Evolutionary conservation across 2,888 invertebrate species (phyloP).

Genomic region (Drosophila conformis): DNA sequence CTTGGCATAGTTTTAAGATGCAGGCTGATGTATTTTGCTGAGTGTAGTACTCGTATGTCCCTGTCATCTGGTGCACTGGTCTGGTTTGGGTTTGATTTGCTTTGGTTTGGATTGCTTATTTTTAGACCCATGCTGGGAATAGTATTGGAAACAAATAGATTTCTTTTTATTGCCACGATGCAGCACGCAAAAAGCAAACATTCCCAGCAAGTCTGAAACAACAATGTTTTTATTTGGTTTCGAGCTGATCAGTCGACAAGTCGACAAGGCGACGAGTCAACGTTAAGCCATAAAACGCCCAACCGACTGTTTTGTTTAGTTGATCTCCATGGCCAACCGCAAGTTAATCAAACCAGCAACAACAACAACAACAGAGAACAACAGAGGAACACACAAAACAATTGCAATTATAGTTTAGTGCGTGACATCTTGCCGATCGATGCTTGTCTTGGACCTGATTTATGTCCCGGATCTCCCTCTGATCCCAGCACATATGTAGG

Average conservation of each 20-base stretch:
- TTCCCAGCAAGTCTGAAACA: slow-evolving; percentile 60
- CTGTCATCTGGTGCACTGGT: slow-evolving; percentile 9
- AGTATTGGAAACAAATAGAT: slow-evolving; percentile 81
- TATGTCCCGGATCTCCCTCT: slow-evolving; percentile 35
- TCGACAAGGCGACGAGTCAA: slow-evolving; percentile 20
- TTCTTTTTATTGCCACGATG: slow-evolving; percentile 56
- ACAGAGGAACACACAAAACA: slow-evolving; percentile 18
- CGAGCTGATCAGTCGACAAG: slow-evolving; percentile 59
- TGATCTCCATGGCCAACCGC: slow-evolving; percentile 41
- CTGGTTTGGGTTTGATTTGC: not conserved
- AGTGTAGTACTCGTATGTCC: slow-evolving; percentile 28
- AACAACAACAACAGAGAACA: slow-evolving; percentile 17
- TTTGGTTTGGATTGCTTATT: slow-evolving; percentile 63
- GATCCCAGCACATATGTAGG: slow-evolving; percentile 6
- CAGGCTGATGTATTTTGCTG: not conserved
- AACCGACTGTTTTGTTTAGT: slow-evolving; percentile 69
- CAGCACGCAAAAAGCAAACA: slow-evolving; percentile 54
- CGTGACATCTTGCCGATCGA: slow-evolving; percentile 68
- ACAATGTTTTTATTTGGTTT: slow-evolving; percentile 69
- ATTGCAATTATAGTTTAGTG: slow-evolving; percentile 78
- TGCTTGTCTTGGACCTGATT: slow-evolving; percentile 58
- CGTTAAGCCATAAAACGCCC: slow-evolving; percentile 75
- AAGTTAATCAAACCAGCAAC: slow-evolving; percentile 58
- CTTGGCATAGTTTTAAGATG: not conserved
- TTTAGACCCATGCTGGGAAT: slow-evolving; percentile 77